Evolutionary conservation across 1,140 invertebrate genomes (phyloP), one percentile per base, ranked within the genome.

Genomic region (Halesus radiatus): DNA sequence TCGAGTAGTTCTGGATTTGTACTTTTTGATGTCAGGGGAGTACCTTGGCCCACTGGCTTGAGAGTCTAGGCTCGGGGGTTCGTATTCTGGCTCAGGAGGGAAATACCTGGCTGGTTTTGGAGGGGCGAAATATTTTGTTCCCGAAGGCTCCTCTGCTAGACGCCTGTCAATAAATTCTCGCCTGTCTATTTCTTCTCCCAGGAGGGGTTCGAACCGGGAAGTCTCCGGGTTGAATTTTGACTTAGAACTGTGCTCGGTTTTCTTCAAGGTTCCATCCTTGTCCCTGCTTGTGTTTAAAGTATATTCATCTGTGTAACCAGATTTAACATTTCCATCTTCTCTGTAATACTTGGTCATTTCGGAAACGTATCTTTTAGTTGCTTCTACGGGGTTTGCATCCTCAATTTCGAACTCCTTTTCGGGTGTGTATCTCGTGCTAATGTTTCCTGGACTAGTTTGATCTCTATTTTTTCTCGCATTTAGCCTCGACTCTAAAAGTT

Each of bases 401-500:
- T 89, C 89, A 68, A 87, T 86, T 29, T 74, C 53, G 1, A 86
- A 88, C 84, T 88, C 88, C 79, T 87, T 88, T 81, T 91, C 90
- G 58, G 84, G 84, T 13, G 89, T 80, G 79, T 87, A 89, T 77
- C 87, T 86, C n/a, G 86, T 86, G 62, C 88, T 85, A 1, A 88
- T 84, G 79, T 88, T 85, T 79, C 86, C 86, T 64, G 86, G 81
- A 81, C 86, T 87, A 68, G 84, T 85, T 80, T 86, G 86, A 78
- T 88, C 87, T 8, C 87, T 85, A 45, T 88, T 91, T 73, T 91
- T 86, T 73, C 92, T 86, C 53, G 91, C 90, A 80, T 93, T 93
- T 56, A 93, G 92, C 70, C 94, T 90, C 1, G 94, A 95, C 85
- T 95, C 94, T 3, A 95, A 88, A n/a, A 94, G 88, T 58, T 95